phyloP scores from a whole-genome alignment of 2,888 invertebrate species.

The Heterodera filipjevi region DNA sequence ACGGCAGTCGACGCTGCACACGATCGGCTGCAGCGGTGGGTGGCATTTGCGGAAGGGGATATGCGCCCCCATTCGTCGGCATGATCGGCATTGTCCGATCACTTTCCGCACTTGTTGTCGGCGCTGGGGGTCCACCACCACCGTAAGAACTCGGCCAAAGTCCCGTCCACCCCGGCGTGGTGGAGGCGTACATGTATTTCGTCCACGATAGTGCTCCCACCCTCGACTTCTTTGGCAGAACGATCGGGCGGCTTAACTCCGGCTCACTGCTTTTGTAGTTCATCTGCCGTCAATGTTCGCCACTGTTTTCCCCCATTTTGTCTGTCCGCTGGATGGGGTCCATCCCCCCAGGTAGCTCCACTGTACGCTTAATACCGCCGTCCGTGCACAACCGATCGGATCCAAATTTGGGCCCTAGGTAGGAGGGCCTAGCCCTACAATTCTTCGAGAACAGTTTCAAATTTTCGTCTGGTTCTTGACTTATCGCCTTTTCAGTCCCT shows the following conservation, averaged over 20 bases:
- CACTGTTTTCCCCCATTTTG: too few species aligned
- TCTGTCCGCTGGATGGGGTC: too few species aligned
- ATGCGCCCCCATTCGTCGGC: slow-evolving; percentile 25
- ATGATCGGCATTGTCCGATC: slow-evolving; percentile 12
- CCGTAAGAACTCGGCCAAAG: slow-evolving; percentile 6
- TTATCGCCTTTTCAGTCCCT: background rate
- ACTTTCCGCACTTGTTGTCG: background rate
- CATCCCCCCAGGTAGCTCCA: too few species aligned
- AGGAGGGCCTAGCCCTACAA: background rate
- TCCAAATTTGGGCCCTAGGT: background rate
- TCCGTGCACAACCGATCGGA: too few species aligned
- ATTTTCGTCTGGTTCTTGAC: too few species aligned
- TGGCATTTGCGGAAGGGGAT: slow-evolving; percentile 28
- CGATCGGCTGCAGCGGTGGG: slow-evolving; percentile 34
- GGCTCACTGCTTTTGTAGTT: background rate
- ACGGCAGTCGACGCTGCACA: slow-evolving; percentile 33
- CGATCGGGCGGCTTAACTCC: background rate
- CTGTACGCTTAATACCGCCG: too few species aligned
- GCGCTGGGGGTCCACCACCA: slow-evolving; percentile 19
- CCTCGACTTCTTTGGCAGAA: slow-evolving; percentile 22
- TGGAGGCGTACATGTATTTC: background rate
- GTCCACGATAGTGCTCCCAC: slow-evolving; percentile 3
- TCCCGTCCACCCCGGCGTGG: slow-evolving; percentile 25
- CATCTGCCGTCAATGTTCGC: background rate
- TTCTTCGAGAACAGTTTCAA: too few species aligned